phyloP scores from a whole-genome alignment of 2,888 invertebrate genomes.

The Diadegma fenestrale region DNA sequence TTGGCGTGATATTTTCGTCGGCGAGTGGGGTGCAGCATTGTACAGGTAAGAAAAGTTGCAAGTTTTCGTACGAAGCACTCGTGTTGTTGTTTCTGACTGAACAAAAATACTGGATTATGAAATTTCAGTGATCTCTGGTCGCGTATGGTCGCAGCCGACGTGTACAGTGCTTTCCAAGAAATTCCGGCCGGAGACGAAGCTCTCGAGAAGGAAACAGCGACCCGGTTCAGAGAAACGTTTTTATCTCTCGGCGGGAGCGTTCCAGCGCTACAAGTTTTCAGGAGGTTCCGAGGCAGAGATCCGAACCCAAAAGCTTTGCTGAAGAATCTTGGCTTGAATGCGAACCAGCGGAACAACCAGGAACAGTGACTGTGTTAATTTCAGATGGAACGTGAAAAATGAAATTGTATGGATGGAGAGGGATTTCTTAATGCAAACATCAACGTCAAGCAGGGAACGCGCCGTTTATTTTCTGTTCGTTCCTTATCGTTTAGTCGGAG shows the following conservation, averaged over 20 bases:
- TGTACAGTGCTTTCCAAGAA: constrained; percentile 94
- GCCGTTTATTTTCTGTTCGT: constrained; percentile 9
- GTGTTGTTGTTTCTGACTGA: background rate
- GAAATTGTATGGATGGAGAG: constrained; percentile 1
- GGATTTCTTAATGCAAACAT: background rate
- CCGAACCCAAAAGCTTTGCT: constrained; percentile 94
- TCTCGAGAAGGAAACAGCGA: constrained; percentile 87
- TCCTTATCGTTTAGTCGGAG: constrained; percentile 16
- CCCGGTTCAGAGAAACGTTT: constrained; percentile 93
- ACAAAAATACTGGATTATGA: background rate
- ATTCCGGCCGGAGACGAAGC: constrained; percentile 85
- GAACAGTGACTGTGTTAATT: constrained; percentile 29
- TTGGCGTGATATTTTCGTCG: constrained; percentile 93
- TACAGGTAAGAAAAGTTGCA: constrained; percentile 86
- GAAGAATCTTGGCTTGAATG: constrained; percentile 87
- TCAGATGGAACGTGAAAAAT: background rate
- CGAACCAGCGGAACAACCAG: constrained; percentile 4
- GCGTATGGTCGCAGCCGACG: constrained; percentile 95
- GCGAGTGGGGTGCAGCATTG: constrained; percentile 94
- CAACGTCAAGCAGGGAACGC: constrained; percentile 3
- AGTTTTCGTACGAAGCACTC: background rate
- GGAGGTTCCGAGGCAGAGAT: constrained; percentile 96
- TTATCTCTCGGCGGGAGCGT: constrained; percentile 93
- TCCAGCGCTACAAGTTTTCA: constrained; percentile 93
- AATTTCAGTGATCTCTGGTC: constrained; percentile 94